A percentile compares a stretch with the other conserved stretches of the same genome.
phyloP scores from a whole-genome alignment of 1,140 invertebrate species.

The Sycobia sp. region DNA sequence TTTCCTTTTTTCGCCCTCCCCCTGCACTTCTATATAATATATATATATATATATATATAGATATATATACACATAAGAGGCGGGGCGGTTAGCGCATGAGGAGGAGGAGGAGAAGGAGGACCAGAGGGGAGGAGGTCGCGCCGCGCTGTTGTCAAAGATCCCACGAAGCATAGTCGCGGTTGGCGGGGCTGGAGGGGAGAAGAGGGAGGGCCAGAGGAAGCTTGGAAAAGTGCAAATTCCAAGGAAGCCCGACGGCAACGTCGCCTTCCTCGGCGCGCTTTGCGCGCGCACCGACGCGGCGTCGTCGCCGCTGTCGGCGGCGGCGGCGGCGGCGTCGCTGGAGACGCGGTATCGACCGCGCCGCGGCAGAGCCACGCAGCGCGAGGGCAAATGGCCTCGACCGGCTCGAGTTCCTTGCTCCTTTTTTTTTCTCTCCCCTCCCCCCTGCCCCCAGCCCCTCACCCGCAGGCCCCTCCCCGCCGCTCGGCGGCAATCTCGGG shows the following conservation, averaged over 20 bases:
- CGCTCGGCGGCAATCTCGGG: slow-evolving; percentile 34
- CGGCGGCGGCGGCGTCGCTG: slow-evolving; percentile 40
- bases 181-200: too few species aligned
- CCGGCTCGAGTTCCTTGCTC: slow-evolving; percentile 37
- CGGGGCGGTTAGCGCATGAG: background rate
- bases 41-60: too few species aligned
- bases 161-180: background rate
- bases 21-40: too few species aligned
- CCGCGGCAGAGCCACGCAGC: too few species aligned
- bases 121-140: background rate
- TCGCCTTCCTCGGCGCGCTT: slow-evolving; percentile 36
- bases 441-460: slow-evolving; percentile 2
- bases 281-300: too few species aligned
- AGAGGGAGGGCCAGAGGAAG: background rate
- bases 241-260: slow-evolving; percentile 45
- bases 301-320: slow-evolving; percentile 32
- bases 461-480: too few species aligned
- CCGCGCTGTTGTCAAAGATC: slow-evolving; percentile 28
- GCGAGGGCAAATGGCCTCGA: slow-evolving; percentile 46
- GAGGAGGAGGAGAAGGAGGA: slow-evolving; percentile 1
- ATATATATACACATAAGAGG: too few species aligned
- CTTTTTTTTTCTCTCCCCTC: slow-evolving; percentile 6
- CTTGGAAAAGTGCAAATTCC: slow-evolving; percentile 47
- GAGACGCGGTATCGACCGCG: slow-evolving; percentile 48
- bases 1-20: background rate